Conservation (phyloP, 2,888 invertebrate genomes). For the Leucoptera coffeella region DNA sequence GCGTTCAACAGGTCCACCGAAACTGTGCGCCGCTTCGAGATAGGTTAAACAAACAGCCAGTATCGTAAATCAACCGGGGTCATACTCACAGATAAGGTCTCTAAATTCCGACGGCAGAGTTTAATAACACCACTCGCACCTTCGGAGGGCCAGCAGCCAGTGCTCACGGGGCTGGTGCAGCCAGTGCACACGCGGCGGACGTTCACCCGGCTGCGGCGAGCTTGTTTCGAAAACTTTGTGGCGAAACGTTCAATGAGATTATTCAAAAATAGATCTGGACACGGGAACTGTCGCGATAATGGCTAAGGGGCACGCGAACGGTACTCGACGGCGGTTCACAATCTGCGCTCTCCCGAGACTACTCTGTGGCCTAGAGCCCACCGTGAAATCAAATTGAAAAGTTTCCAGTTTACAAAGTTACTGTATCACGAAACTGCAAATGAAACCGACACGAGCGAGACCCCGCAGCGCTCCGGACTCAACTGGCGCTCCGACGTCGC, state of each 20-base stretch:
- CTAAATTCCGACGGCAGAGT: constrained; percentile 25
- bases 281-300: constrained; percentile 16
- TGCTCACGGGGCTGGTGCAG: constrained; percentile 43
- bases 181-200: constrained; percentile 40
- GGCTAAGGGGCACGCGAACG: constrained; percentile 17
- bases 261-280: constrained; percentile 48
- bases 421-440: constrained; percentile 31
- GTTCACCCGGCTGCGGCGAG: constrained; percentile 41
- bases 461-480: constrained; percentile 35
- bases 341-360: neutral
- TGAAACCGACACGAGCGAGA: constrained; percentile 27
- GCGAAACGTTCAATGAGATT: constrained; percentile 44
- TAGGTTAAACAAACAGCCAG: constrained; percentile 25
- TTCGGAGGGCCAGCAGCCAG: constrained; percentile 39
- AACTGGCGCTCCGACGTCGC: constrained; percentile 27
- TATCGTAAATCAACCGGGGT: constrained; percentile 41
- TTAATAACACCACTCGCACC: constrained; percentile 41
- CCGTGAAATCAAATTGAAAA: constrained; percentile 35
- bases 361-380: neutral
- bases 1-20: constrained; percentile 7
- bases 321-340: constrained; percentile 8
- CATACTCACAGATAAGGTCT: constrained; percentile 50
- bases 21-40: no score
- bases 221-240: constrained; percentile 50
- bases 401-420: constrained; percentile 50